Base-by-base conservation (phyloP, 2,113 vertebrate species). In the Rutilus rutilus region DNA sequence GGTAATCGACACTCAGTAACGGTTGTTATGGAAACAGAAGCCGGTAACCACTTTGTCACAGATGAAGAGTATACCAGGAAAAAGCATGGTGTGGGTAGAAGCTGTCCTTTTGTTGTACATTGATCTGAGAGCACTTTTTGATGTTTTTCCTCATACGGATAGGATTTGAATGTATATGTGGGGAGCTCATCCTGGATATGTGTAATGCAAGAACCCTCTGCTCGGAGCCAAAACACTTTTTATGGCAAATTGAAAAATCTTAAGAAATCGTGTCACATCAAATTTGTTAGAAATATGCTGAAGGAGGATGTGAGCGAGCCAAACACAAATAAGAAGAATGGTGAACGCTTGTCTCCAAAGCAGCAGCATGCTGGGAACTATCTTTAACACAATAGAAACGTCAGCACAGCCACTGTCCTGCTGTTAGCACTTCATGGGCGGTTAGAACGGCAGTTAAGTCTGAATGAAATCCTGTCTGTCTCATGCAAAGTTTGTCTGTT, bases 21-120 rank as follows among this genome's bases (percentile, higher is more conserved):
- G 67, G 75, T 87, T 87, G 79, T 79, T 88, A 88, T 88, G 67
- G 75, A 87, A 87, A 85, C 88, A 80, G 86, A 74, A 87, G 57
- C 54, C 52, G 80, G 39, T 74, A 73, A 60, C 64, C 64, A 73
- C 52, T 83, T 83, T 83, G 50, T 77, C 50, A 87, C 42, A 79
- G 77, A 60, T 87, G 75, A 69, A 87, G 82, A 84, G 81, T 69
- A 82, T 10, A 65, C 59, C 36, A 86, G 50, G 47, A 79, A 75
- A 82, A 86, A 52, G 42, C 69, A 12, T 19, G 62, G 47, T 76
- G 54, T 76, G 79, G 71, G 71, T 50, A 64, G 79, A 80, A 86
- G 67, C 64, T 79, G 27, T 80, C 36, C 57, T 86, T 86, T 86
- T 74, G 62, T 69, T 82, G 19, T 21, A 79, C 25, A 62, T 60